Evolutionary conservation across 2,888 invertebrate species (phyloP).

Genomic region (Monochamus alternatus): DNA sequence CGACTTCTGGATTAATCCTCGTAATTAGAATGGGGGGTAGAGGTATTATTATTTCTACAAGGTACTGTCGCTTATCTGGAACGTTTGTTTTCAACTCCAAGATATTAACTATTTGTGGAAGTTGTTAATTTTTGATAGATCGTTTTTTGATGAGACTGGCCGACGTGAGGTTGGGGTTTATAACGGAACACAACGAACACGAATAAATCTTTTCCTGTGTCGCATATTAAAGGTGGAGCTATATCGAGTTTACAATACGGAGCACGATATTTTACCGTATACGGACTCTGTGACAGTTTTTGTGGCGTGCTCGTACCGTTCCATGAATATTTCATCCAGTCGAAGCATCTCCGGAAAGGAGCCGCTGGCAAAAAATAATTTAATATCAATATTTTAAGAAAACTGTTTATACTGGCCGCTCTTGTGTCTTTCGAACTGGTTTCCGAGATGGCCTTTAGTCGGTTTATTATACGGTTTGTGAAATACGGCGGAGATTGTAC

Average conservation of each 20-base stretch:
- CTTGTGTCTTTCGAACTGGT: not conserved
- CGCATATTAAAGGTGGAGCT: not conserved
- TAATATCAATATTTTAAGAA: not conserved
- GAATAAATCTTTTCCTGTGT: not conserved
- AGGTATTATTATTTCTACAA: too few species aligned
- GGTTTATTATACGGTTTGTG: not conserved
- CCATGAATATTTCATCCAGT: not conserved
- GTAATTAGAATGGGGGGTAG: too few species aligned
- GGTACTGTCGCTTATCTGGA: too few species aligned
- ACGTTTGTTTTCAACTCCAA: too few species aligned
- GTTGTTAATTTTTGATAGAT: not conserved
- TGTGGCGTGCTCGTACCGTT: not conserved
- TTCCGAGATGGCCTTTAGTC: not conserved
- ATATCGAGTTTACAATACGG: conserved; percentile 5
- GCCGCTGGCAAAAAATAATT: not conserved
- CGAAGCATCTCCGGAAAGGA: not conserved
- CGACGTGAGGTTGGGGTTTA: not conserved
- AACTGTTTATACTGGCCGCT: not conserved
- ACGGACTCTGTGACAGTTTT: not conserved
- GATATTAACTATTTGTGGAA: too few species aligned
- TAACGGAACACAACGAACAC: not conserved
- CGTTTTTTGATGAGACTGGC: not conserved
- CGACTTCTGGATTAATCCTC: too few species aligned
- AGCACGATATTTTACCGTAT: not conserved
- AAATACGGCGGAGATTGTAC: not conserved